These are phyloP conservation scores for Globodera ellingtonae DNA, from an alignment of 1,140 invertebrate species.

Conservation along the genomic window DNA sequence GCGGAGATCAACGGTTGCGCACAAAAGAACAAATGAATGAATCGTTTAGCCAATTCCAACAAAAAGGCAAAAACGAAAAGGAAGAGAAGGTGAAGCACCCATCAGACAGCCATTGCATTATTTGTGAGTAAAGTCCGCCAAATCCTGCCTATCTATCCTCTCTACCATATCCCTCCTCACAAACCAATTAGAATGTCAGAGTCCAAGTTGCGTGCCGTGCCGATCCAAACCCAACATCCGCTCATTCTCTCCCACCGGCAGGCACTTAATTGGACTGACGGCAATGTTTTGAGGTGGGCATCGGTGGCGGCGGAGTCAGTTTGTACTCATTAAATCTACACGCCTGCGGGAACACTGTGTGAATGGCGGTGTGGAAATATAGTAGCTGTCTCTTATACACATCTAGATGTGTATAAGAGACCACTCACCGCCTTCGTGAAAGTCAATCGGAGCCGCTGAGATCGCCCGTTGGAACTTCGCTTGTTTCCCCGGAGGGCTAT, in stretches of 20 bases:
- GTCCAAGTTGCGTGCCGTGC: slow-evolving; percentile 4
- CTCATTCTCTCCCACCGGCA: background rate
- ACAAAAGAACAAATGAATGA: too few relatives aligned
- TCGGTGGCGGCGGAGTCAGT: background rate
- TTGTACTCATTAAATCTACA: slow-evolving; percentile 17
- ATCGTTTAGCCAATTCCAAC: too few relatives aligned
- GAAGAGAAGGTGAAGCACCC: too few relatives aligned
- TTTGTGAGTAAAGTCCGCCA: too few relatives aligned
- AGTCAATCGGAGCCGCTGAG: background rate
- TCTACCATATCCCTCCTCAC: background rate
- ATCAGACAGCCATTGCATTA: background rate
- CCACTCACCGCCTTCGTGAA: background rate
- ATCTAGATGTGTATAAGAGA: background rate
- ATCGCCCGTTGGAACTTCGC: too few relatives aligned
- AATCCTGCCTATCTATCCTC: background rate
- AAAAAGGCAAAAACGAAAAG: too few relatives aligned
- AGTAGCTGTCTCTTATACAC: too few relatives aligned
- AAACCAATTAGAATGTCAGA: background rate
- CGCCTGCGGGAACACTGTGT: background rate
- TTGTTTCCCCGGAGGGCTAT: too few relatives aligned
- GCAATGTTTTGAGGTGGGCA: background rate
- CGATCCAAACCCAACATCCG: background rate
- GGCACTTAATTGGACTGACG: background rate
- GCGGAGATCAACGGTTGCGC: too few relatives aligned
- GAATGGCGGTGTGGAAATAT: background rate